Evolutionary conservation across 2,113 vertebrate species (phyloP).

Genomic region (Recurvirostra avosetta): DNA sequence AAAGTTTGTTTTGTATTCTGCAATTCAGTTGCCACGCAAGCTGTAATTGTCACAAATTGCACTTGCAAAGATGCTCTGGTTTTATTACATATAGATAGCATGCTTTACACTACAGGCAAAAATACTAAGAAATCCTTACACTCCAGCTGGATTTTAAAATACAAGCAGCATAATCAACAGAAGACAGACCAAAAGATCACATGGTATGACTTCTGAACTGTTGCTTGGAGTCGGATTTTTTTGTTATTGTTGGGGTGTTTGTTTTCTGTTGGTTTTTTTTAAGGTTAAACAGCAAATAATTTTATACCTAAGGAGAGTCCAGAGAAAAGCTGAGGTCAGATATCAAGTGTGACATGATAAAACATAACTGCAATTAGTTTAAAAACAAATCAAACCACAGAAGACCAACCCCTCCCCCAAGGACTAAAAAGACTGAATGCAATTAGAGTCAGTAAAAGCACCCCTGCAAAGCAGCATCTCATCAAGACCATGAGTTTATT

Average conservation of each 20-base stretch:
- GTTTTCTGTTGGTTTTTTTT: not conserved
- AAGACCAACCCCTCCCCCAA: not conserved
- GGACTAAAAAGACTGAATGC: not conserved
- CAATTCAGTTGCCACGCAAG: not conserved
- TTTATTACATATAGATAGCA: not conserved
- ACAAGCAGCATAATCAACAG: not conserved
- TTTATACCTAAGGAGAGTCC: not conserved
- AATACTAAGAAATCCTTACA: not conserved
- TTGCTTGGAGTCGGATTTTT: not conserved
- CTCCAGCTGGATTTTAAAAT: not conserved
- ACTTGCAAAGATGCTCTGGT: not conserved
- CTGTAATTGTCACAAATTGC: not conserved
- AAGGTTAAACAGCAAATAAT: not conserved
- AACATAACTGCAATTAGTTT: not conserved
- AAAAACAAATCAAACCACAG: not conserved
- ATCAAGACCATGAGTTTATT: not conserved
- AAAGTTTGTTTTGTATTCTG: not conserved
- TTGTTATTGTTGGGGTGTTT: not conserved
- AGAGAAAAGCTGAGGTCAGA: not conserved
- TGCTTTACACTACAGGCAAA: not conserved
- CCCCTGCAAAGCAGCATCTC: not conserved
- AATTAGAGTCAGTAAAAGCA: not conserved
- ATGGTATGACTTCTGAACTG: not conserved
- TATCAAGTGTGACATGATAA: not conserved
- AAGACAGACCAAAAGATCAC: not conserved